Percentiles rank a stretch among this genome's conserved stretches.
Evolutionary conservation across 2,797 vertebrate genomes (phyloP).

Genomic region (Lagodon rhomboides): DNA sequence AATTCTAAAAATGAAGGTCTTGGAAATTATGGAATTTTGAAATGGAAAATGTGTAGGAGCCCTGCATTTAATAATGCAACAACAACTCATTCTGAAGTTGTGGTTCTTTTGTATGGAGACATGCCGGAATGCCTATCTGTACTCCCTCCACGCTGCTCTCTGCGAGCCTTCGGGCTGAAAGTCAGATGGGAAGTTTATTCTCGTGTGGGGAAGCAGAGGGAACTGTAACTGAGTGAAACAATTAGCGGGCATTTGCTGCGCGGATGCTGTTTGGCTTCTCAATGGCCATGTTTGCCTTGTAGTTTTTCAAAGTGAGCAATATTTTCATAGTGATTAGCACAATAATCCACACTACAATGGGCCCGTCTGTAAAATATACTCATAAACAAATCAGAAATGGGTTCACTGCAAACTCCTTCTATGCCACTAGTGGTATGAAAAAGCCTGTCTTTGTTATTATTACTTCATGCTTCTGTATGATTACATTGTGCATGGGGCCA

Average conservation of each 20-base stretch:
- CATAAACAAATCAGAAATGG: constrained; percentile 12
- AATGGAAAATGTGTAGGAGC: too few relatives aligned
- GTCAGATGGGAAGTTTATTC: background rate
- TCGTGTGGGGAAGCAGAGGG: background rate
- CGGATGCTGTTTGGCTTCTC: constrained; percentile 8
- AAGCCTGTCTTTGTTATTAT: background rate
- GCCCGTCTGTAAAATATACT: background rate
- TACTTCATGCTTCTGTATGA: background rate
- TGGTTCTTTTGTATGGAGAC: background rate
- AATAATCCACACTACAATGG: constrained; percentile 4
- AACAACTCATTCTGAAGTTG: background rate
- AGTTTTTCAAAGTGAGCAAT: background rate
- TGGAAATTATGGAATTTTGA: too few relatives aligned
- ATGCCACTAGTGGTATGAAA: background rate
- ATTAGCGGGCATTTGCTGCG: background rate
- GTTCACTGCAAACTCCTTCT: background rate
- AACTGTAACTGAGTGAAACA: constrained; percentile 23
- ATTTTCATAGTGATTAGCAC: constrained; percentile 1
- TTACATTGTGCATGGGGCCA: background rate
- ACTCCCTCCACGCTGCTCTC: constrained; percentile 11
- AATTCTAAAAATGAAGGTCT: too few relatives aligned
- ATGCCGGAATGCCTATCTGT: constrained; percentile 6
- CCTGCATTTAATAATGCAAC: background rate
- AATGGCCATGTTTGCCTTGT: background rate
- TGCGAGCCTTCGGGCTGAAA: background rate